A percentile compares a stretch with the other conserved stretches of the same genome.
phyloP scores from a whole-genome alignment of 2,888 invertebrate species.

The Omphaloscelis lunosa region DNA sequence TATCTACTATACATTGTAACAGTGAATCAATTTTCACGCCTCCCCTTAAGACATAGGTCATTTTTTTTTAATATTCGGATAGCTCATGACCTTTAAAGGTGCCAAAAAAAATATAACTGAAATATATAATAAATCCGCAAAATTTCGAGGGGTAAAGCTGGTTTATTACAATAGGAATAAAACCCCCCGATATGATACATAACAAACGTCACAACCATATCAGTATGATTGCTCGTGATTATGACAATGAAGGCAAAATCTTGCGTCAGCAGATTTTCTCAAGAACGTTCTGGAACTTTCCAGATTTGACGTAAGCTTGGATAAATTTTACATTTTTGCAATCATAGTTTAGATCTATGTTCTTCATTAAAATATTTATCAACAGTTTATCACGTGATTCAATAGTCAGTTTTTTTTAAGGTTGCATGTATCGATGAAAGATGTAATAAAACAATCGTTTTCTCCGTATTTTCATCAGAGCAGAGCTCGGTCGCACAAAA shows the following conservation, averaged over 20 bases:
- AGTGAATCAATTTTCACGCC: no score
- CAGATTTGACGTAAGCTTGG: not conserved
- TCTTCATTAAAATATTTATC: conserved; percentile 21
- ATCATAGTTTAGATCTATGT: not conserved
- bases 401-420: conserved; percentile 4
- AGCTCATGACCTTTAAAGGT: no score
- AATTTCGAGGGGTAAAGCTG: no score
- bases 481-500: no score
- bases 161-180: not conserved
- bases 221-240: conserved; percentile 26
- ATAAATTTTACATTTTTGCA: not conserved
- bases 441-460: no score
- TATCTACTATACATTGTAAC: no score
- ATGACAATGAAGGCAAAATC: conserved; percentile 8
- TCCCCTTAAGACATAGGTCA: no score
- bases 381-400: conserved; percentile 4
- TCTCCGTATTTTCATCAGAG: no score
- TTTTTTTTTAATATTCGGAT: no score
- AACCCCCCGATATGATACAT: not conserved
- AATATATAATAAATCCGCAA: no score
- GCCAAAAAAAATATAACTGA: no score
- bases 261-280: conserved; percentile 21
- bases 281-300: conserved; percentile 38
- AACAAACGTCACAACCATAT: conserved; percentile 1
- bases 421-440: no score